These are phyloP conservation scores for Oceanites oceanicus DNA, from an alignment of 2,113 vertebrate species.

Conservation along the genomic window DNA sequence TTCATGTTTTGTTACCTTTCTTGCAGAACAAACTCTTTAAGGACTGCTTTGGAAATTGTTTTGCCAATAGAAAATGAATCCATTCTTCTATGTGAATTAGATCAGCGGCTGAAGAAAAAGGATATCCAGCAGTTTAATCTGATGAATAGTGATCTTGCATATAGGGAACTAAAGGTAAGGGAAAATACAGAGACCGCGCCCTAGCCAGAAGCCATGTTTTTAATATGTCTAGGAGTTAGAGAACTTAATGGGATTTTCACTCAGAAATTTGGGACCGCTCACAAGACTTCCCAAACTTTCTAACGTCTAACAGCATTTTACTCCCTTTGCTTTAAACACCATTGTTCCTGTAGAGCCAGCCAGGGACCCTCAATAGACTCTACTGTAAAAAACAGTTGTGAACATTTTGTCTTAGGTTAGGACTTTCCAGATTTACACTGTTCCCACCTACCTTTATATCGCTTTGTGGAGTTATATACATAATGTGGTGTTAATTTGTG, in stretches of 20 bases:
- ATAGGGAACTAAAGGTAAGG: conserved; percentile 68
- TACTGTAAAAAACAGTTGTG: background rate
- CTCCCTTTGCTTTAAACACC: background rate
- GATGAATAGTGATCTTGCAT: conserved; percentile 63
- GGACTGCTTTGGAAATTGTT: conserved; percentile 78
- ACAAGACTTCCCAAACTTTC: background rate
- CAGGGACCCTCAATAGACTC: background rate
- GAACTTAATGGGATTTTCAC: background rate
- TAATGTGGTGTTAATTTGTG: background rate
- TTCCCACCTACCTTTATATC: background rate
- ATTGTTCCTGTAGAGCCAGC: background rate
- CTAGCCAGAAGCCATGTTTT: background rate
- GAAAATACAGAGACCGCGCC: background rate
- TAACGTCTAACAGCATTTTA: background rate
- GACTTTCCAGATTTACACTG: background rate
- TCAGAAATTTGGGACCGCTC: background rate
- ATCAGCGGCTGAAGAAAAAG: conserved; percentile 75
- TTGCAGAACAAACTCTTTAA: conserved; percentile 80
- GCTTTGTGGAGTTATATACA: background rate
- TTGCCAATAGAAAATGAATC: conserved; percentile 81
- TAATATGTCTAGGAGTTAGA: background rate
- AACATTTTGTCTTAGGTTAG: background rate
- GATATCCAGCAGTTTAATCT: conserved; percentile 77
- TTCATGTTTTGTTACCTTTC: conserved; percentile 18
- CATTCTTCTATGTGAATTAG: conserved; percentile 70